Base-by-base conservation (phyloP, 2,113 vertebrate genomes). In the Notiomystis cincta region DNA sequence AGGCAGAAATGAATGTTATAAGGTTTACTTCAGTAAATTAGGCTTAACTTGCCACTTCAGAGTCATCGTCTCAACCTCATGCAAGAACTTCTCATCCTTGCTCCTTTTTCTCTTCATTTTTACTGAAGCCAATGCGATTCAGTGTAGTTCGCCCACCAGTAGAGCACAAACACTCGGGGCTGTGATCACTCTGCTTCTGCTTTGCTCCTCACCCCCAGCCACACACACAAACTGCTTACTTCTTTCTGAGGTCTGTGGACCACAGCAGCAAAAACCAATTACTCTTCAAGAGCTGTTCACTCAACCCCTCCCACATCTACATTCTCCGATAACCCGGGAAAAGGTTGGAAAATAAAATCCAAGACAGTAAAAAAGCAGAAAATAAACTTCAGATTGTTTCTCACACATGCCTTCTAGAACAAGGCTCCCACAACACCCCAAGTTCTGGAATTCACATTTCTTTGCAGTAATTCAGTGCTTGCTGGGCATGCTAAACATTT, bases 181-280 rank as follows among this genome's bases (percentile, higher is more conserved):
- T 82, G 64, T 12, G 77, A 87, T 54, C 2, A 17, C 67, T 64
- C 31, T 56, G 51, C 31, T 23, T 38, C 47, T n/a, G 28, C 64
- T 87, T 75, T 50, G 57, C 45, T 73, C 44, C 66, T 54, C 17
- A n/a, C 2, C 16, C 19, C 17, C 18, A 4, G 2, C 37, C 42
- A 70, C 1, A 2, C 18, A 38, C 69, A 53, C 44, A 37, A 75
- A 78, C 60, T 35, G 89, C 64, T 77, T 37, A 31, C 56, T 89
- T 87, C 50, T 77, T 69, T 69, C 61, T 62, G 25, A 94, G 66
- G 37, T 87, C 93, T 93, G 69, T 44, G 58, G 65, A 48, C 64
- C 73, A 82, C 61, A 69, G 58, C 77, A 95, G 45, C 51, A 91
- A 95, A 93, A 91, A 95, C 91, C 37, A 58, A 78, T 72, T 82